Percentiles rank a stretch among this genome's conserved stretches.
Evolutionary conservation across 2,888 invertebrate genomes (phyloP).

Genomic region (Luffia ferchaultella): DNA sequence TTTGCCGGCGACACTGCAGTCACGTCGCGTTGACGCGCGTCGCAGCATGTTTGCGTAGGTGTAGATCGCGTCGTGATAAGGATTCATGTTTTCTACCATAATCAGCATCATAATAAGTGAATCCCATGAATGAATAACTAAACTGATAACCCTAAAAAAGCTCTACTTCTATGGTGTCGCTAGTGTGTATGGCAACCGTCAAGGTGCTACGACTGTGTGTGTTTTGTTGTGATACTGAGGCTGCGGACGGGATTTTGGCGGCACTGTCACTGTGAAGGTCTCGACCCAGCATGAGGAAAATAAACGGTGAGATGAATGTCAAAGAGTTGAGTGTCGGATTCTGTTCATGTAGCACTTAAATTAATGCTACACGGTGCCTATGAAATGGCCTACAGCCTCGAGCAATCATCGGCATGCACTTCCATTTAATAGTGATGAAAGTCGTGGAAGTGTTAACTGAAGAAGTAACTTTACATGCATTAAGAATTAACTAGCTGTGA

Average conservation of each 20-base stretch:
- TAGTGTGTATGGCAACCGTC: not conserved
- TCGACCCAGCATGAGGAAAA: slow-evolving; percentile 59
- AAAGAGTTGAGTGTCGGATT: not conserved
- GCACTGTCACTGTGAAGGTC: slow-evolving; percentile 50
- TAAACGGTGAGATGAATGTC: slow-evolving; percentile 43
- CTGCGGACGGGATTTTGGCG: slow-evolving; percentile 49
- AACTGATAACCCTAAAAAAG: not conserved
- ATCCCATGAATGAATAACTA: not conserved
- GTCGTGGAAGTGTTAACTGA: no score
- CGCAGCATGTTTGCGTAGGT: slow-evolving; percentile 54
- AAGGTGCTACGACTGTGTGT: slow-evolving; percentile 22
- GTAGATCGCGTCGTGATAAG: slow-evolving; percentile 54
- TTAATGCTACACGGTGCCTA: no score
- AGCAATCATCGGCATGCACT: no score
- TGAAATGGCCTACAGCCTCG: no score
- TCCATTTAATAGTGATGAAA: no score
- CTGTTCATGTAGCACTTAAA: no score
- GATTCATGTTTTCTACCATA: slow-evolving; percentile 45
- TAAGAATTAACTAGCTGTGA: no score
- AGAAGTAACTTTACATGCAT: no score
- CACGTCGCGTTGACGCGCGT: slow-evolving; percentile 64
- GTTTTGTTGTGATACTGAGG: slow-evolving; percentile 49
- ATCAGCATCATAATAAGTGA: slow-evolving; percentile 33
- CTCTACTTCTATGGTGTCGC: not conserved
- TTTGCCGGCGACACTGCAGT: slow-evolving; percentile 57